Percentiles rank a stretch among this genome's conserved stretches.
These are phyloP conservation scores for Sterna hirundo DNA, from an alignment of 2,113 vertebrate genomes.

Conservation along the genomic window DNA sequence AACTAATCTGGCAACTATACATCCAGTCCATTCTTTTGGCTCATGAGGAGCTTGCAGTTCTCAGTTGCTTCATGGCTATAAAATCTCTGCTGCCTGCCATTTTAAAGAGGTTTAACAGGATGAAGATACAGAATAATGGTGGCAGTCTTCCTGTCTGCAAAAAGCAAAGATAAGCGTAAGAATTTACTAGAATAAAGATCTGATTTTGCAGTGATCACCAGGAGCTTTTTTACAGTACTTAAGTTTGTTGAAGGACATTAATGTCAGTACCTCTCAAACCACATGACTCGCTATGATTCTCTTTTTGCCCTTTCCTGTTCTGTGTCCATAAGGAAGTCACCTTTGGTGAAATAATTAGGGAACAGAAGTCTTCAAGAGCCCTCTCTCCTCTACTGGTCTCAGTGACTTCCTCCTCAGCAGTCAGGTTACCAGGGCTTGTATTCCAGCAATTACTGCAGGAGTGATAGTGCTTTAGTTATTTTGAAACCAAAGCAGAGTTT, in stretches of 20 bases:
- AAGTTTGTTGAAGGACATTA: neutral
- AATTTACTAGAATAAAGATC: neutral
- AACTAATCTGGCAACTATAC: neutral
- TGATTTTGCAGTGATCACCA: neutral
- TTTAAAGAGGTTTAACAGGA: neutral
- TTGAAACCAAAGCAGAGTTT: neutral
- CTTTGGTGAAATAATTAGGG: neutral
- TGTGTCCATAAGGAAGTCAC: neutral
- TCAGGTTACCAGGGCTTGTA: neutral
- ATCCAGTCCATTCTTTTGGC: no score
- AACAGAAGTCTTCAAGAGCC: neutral
- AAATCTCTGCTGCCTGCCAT: neutral
- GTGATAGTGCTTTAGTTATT: neutral
- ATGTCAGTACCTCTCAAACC: neutral
- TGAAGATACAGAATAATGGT: neutral
- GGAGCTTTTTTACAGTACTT: neutral
- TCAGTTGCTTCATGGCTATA: accelerated
- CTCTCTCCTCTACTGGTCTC: neutral
- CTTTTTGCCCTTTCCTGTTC: neutral
- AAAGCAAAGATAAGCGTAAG: neutral
- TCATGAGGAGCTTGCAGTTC: neutral
- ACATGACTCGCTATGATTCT: accelerated
- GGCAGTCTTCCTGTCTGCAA: neutral
- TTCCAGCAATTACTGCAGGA: neutral
- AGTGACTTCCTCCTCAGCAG: neutral